Base-by-base conservation (phyloP, 2,113 vertebrate genomes). In the Aplodontia rufa region DNA sequence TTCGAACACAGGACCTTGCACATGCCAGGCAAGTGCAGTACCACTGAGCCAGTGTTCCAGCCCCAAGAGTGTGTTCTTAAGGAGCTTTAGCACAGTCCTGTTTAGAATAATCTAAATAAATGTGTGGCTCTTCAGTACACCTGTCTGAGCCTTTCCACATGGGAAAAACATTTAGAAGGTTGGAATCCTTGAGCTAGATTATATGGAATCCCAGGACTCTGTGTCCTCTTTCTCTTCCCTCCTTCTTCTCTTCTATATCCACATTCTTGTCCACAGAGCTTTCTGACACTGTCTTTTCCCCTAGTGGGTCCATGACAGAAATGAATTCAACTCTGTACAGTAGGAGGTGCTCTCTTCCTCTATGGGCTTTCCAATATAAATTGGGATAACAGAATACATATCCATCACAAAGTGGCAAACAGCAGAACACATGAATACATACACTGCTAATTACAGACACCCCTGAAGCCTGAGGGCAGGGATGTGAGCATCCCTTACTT, bases 51-150 rank as follows among this genome's bases (percentile, higher is more conserved):
- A n/a, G n/a, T n/a, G n/a, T n/a, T n/a, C n/a, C n/a, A n/a, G n/a
- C n/a, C n/a, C n/a, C 5, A 12, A 90, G 47, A 96, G 0, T 55
- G 53, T 95, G 11, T 91, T 83, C 82, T 55, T 53, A 83, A 96
- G 84, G 32, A 90, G 85, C 42, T 81, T 81, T 76, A 64, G 87
- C 30, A 49, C 85, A 85, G 10, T 76, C 84, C 79, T 66, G 30
- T 85, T 81, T 84, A 68, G n/a, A 55, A 17, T 51, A 82, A 75
- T 68, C 80, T 85, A 92, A 97, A 97, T 97, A 97, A 98, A 98
- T 24, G 32, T 75, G 85, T 68, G 91, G 22, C 14, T 96, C 78
- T 24, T 87, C 68, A 40, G 8, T 88, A 82, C 87, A 74, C 87
- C 68, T 94, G 62, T 86, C 42, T 90, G 47, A 90, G 75, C 11